phyloP scores from a whole-genome alignment of 2,888 invertebrate species.

The Agapetus fuscipes region DNA sequence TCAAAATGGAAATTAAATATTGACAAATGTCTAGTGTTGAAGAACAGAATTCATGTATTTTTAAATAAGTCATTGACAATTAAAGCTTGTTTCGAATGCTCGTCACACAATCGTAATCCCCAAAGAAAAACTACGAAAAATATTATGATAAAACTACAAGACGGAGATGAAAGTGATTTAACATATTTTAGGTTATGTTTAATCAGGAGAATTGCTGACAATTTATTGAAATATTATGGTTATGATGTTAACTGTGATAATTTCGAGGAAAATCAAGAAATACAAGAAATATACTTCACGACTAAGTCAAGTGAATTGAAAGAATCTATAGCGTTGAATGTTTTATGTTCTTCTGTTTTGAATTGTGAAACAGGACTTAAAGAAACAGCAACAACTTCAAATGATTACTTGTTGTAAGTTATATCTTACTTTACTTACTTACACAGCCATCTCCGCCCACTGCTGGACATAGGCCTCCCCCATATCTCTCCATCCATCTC shows the following conservation, averaged over 20 bases:
- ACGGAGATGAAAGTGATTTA: slow-evolving; percentile 28
- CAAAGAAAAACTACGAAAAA: slow-evolving; percentile 7
- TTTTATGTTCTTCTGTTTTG: slow-evolving; percentile 52
- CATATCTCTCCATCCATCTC: too few relatives aligned
- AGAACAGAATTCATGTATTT: slow-evolving; percentile 42
- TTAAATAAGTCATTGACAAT: slow-evolving; percentile 35
- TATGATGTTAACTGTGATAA: slow-evolving; percentile 27
- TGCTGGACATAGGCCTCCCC: too few relatives aligned
- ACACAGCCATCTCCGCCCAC: too few relatives aligned
- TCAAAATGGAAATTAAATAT: slow-evolving; percentile 40
- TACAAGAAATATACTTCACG: slow-evolving; percentile 26
- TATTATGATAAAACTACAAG: slow-evolving; percentile 24
- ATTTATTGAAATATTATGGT: slow-evolving; percentile 26
- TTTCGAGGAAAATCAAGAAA: slow-evolving; percentile 26
- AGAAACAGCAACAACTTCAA: slow-evolving; percentile 37
- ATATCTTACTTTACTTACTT: too few relatives aligned
- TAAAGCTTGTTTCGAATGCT: slow-evolving; percentile 16
- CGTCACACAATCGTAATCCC: background rate
- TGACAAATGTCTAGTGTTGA: slow-evolving; percentile 31
- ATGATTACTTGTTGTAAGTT: slow-evolving; percentile 44
- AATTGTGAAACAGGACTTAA: slow-evolving; percentile 46
- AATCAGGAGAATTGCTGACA: slow-evolving; percentile 29
- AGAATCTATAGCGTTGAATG: slow-evolving; percentile 23
- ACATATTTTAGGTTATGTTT: slow-evolving; percentile 31
- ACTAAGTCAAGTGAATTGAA: slow-evolving; percentile 33